A percentile compares a stretch with the other conserved stretches of the same genome.
Evolutionary conservation across 2,797 vertebrate genomes (phyloP).

Genomic region (Malurus splendens): DNA sequence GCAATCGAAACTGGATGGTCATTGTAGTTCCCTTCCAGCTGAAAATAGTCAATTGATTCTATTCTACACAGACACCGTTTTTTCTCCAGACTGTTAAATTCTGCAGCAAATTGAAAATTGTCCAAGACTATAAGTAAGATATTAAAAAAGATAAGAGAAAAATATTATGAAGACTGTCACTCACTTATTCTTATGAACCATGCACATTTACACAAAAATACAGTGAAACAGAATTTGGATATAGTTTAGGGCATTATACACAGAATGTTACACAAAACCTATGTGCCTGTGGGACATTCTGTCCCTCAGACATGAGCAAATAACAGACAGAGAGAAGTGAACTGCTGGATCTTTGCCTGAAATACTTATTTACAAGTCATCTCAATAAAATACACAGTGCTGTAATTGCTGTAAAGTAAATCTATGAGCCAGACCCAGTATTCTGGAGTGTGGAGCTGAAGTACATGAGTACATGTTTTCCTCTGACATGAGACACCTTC

Average conservation of each 20-base stretch:
- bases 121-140: background rate
- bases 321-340: background rate
- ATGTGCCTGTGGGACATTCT: background rate
- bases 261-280: background rate
- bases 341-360: background rate
- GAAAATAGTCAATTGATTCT: background rate
- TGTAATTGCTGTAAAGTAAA: background rate
- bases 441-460: background rate
- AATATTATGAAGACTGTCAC: background rate
- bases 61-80: background rate
- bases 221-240: background rate
- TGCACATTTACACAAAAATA: background rate
- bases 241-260: background rate
- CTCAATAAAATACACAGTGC: background rate
- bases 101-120: background rate
- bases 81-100: background rate
- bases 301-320: background rate
- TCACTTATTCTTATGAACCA: background rate
- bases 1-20: background rate
- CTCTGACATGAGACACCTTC: background rate
- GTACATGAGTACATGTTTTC: background rate
- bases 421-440: background rate
- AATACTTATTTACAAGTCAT: background rate
- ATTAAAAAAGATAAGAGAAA: background rate
- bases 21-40: background rate